Evolutionary conservation across 2,888 invertebrate genomes (phyloP).

Genomic region (Drosophila nigricruria): DNA sequence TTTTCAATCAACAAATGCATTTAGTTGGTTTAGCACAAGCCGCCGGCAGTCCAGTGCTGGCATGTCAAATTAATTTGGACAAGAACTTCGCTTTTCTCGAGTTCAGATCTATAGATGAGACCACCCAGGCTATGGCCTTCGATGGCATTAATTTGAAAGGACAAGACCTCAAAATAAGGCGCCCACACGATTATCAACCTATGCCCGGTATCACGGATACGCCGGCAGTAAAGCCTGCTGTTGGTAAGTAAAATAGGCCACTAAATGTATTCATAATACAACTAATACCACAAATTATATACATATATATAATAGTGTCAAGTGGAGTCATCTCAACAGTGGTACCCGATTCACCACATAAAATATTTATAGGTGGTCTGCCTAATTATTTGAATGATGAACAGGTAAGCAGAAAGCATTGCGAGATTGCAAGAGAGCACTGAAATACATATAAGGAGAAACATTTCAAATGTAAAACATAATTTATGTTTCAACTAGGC

Average conservation of each 20-base stretch:
- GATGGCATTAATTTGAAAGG: conserved; percentile 99
- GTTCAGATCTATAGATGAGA: conserved; percentile 98
- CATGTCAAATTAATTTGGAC: conserved; percentile 99
- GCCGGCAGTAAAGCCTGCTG: conserved; percentile 94
- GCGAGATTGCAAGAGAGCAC: background rate
- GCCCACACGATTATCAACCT: conserved; percentile 99
- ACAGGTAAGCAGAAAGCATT: conserved; percentile 89
- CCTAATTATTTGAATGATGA: conserved; percentile 99
- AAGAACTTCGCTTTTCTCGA: conserved; percentile 99
- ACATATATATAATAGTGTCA: conserved; percentile 51
- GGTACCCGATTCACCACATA: conserved; percentile 98
- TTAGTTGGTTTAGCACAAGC: conserved; percentile 98
- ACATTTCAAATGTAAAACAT: background rate
- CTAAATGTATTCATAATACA: background rate
- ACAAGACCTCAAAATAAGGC: conserved; percentile 98
- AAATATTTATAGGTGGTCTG: conserved; percentile 99
- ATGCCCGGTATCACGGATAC: conserved; percentile 98
- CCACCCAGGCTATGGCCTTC: conserved; percentile 99
- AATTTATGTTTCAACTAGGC: background rate
- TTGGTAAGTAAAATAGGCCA: conserved; percentile 85
- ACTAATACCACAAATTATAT: background rate
- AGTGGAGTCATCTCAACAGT: conserved; percentile 95
- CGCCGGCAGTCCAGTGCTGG: conserved; percentile 98
- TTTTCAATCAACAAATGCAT: conserved; percentile 99
- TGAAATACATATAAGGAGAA: background rate